A percentile compares a stretch with the other conserved stretches of the same genome.
Evolutionary conservation across 64 coral and sea anemone species (phyloP).

Genomic region (Montipora sp.): DNA sequence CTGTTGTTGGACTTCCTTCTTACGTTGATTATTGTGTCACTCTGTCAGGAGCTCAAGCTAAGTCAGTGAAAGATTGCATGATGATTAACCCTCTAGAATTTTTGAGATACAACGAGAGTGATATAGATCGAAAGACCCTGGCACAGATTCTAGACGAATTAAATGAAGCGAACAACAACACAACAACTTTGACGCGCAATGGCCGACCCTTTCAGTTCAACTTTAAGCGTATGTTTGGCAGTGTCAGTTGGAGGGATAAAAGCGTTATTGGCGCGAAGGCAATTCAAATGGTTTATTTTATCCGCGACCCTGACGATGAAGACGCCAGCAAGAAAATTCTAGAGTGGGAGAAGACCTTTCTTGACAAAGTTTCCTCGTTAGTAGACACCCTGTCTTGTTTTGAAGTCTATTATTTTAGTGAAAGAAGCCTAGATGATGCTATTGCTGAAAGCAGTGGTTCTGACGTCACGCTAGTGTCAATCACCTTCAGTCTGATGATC

Average conservation of each 20-base stretch:
- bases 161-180: constrained; percentile 15
- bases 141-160: constrained; percentile 18
- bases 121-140: constrained; percentile 32
- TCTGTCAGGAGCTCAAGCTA: constrained; percentile 6
- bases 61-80: constrained; percentile 42
- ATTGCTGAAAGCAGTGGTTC: constrained; percentile 12
- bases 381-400: background rate
- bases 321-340: background rate
- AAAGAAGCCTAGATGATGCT: constrained; percentile 23
- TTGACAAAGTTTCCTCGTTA: background rate
- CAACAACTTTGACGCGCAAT: constrained; percentile 12
- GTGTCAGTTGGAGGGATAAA: background rate
- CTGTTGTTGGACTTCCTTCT: constrained; percentile 23
- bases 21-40: constrained; percentile 69
- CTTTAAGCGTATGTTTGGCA: background rate
- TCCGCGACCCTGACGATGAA: background rate
- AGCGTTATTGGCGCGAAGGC: background rate
- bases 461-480: constrained; percentile 1
- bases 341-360: constrained; percentile 14
- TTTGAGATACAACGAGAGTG: constrained; percentile 49
- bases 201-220: background rate
- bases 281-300: background rate
- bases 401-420: background rate
- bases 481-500: constrained; percentile 45
- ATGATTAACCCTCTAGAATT: constrained; percentile 73